Base-by-base conservation (phyloP, 2,888 invertebrate species). In the Tetrapedia diversipes region DNA sequence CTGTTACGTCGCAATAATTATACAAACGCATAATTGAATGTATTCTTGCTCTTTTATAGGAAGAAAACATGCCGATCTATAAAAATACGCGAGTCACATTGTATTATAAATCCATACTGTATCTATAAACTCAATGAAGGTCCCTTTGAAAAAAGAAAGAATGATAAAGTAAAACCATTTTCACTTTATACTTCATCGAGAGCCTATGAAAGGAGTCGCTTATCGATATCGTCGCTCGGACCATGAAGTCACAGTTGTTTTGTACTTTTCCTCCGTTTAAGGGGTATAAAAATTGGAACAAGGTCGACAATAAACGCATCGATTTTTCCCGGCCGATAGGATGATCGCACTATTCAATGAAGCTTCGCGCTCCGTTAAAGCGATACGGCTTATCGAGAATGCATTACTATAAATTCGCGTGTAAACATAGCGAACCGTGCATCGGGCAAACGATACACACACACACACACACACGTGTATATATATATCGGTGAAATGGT, bases 321-420 rank as follows among this genome's bases (percentile, higher is more conserved):
- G 77, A 54, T 74, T 71, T 59, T 66, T 61, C 53, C 19, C 27
- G 53, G 29, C 8, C 32, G 41, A 53, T 43, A 41, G 69, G 37
- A 63, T 39, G 49, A 67, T 43, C 69, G 59, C 34, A 63, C 75
- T 59, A 75, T 81, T 82, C 77, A 80, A 77, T 80, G 84, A 87
- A 86, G 80, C 81, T 86, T 86, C 80, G 86, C 87, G 86, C 76
- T 82, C 79, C 80, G 80, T 87, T 86, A 84, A 87, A 84, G 80
- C 86, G 84, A 70, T 77, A 81, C 77, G 86, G 86, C 80, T 86
- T 86, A 86, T 86, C 86, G 86, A 82, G 81, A 86, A 86, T 80
- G 75, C 86, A 84, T 86, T 86, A 82, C 86, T 80, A 82, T 86
- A 86, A 86, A 86, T 86, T 85, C 71, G 29, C 73, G 77, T 78